Conservation (phyloP, 2,113 vertebrate species). For the Leptobrachium ailaonicum region DNA sequence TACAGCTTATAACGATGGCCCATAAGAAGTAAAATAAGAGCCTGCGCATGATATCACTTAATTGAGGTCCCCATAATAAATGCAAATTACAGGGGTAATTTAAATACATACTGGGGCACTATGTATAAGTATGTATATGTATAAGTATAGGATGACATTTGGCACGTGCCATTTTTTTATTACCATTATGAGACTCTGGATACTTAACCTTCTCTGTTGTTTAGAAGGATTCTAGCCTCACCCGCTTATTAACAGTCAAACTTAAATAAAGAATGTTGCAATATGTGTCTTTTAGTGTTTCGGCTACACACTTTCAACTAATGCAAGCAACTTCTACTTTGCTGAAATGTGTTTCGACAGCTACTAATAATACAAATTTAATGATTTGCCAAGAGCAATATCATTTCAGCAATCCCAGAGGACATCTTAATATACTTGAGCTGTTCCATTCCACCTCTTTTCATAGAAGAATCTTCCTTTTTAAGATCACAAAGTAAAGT, state of each 20-base stretch:
- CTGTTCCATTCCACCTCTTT: conserved; percentile 15
- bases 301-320: conserved; percentile 15
- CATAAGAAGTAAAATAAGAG: no score
- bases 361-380: conserved; percentile 21
- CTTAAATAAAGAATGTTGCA: not conserved
- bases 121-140: no score
- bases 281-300: not conserved
- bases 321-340: conserved; percentile 16
- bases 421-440: conserved; percentile 17
- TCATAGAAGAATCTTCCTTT: conserved; percentile 18
- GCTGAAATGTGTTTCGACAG: not conserved
- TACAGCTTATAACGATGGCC: no score
- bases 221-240: not conserved
- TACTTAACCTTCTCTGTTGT: not conserved
- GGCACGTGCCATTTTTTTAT: no score
- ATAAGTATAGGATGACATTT: no score
- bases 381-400: conserved; percentile 34
- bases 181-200: no score
- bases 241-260: not conserved
- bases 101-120: no score
- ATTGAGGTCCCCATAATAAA: no score
- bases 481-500: conserved; percentile 27
- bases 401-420: conserved; percentile 12
- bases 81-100: no score
- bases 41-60: no score